Evolutionary conservation across 1,140 invertebrate species (phyloP).

Genomic region (Coenobita brevimanus): DNA sequence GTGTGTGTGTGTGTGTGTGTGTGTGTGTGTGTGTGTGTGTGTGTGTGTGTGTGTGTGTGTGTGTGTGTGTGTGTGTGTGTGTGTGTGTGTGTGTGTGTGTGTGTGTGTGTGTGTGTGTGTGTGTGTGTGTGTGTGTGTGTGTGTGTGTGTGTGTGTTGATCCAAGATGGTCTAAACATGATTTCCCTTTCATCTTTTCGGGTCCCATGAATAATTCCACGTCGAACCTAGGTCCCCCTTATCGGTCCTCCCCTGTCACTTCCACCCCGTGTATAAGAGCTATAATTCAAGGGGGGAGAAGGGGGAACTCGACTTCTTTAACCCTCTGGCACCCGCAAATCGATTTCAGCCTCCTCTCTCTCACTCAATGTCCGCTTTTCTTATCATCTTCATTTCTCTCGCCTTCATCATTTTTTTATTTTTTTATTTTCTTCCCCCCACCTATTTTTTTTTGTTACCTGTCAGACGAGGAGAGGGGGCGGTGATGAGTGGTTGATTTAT

Average conservation of each 20-base stretch:
- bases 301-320: not conserved
- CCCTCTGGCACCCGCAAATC: too few species aligned
- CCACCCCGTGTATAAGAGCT: not conserved
- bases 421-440: not conserved
- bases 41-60: constrained; percentile 22
- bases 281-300: not conserved
- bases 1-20: not conserved
- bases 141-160: not conserved
- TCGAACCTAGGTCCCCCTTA: not conserved
- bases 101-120: constrained; percentile 21
- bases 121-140: constrained; percentile 21
- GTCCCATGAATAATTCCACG: too few species aligned
- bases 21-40: constrained; percentile 22
- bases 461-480: not conserved
- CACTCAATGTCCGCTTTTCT: too few species aligned
- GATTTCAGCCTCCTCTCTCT: too few species aligned
- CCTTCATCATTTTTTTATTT: too few species aligned
- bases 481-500: too few species aligned
- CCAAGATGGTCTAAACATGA: too few species aligned
- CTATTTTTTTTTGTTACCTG: not conserved
- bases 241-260: not conserved
- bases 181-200: too few species aligned
- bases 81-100: constrained; percentile 14
- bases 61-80: constrained; percentile 1
- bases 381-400: too few species aligned